Conservation (phyloP, 2,113 vertebrate genomes). For the Cavia porcellus region DNA sequence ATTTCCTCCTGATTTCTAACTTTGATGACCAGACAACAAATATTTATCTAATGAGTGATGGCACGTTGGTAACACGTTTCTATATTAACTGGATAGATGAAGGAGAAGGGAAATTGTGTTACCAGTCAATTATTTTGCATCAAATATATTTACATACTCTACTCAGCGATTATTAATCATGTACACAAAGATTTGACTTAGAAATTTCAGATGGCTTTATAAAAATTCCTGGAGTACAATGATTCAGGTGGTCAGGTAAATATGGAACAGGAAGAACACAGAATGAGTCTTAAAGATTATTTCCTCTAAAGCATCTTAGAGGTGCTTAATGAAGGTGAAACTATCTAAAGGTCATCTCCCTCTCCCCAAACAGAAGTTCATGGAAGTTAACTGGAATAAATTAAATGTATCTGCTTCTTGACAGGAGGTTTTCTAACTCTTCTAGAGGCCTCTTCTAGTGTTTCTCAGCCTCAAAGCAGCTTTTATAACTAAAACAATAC, state of each 20-base stretch:
- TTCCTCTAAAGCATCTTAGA: conserved; percentile 27
- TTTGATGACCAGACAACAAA: conserved; percentile 67
- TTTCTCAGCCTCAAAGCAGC: conserved; percentile 41
- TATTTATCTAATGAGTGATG: conserved; percentile 72
- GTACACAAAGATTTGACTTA: conserved; percentile 58
- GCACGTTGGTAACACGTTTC: conserved; percentile 51
- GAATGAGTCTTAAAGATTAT: conserved; percentile 20
- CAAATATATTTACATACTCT: conserved; percentile 55
- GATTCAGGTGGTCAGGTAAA: conserved; percentile 40
- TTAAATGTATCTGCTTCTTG: neutral
- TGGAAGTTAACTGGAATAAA: conserved; percentile 24
- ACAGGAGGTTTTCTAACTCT: conserved; percentile 45
- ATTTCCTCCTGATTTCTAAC: conserved; percentile 65
- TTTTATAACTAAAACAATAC: conserved; percentile 1
- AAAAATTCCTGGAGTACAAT: conserved; percentile 45
- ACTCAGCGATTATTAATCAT: conserved; percentile 59
- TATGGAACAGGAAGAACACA: conserved; percentile 2
- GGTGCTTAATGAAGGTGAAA: conserved; percentile 17
- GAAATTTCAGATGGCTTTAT: conserved; percentile 58
- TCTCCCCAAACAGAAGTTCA: conserved; percentile 3
- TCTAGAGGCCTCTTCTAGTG: neutral
- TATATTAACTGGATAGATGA: conserved; percentile 58
- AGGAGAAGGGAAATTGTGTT: conserved; percentile 66
- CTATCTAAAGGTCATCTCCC: conserved; percentile 10
- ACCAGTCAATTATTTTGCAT: conserved; percentile 59